phyloP scores from a whole-genome alignment of 2,888 invertebrate genomes.

The Xanthorhoe designata region DNA sequence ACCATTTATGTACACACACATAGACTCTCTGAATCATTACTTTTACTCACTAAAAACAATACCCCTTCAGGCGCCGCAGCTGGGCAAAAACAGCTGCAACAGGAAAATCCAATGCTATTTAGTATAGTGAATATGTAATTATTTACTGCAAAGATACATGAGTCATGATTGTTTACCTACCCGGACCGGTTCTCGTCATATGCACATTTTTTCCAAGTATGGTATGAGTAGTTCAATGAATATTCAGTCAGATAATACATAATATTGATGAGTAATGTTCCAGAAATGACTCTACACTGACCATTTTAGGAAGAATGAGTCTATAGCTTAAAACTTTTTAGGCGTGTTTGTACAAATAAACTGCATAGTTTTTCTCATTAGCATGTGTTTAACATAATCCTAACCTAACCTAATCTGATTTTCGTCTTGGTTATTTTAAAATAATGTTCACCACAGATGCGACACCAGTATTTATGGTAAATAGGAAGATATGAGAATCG shows the following conservation, averaged over 20 bases:
- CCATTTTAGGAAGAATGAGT: conserved; percentile 61
- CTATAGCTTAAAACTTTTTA: conserved; percentile 55
- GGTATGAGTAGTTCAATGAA: conserved; percentile 62
- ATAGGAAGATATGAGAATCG: conserved; percentile 17
- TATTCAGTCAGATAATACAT: conserved; percentile 50
- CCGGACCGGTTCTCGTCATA: conserved; percentile 64
- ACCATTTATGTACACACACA: conserved; percentile 35
- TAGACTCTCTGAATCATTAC: conserved; percentile 34
- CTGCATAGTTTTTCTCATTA: conserved; percentile 41
- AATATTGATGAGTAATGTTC: conserved; percentile 58
- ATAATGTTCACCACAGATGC: conserved; percentile 8
- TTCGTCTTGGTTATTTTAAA: conserved; percentile 14
- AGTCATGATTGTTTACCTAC: conserved; percentile 66
- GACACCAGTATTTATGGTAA: conserved; percentile 9
- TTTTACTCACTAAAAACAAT: conserved; percentile 37
- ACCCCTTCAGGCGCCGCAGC: conserved; percentile 39
- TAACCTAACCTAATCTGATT: conserved; percentile 28
- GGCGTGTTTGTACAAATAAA: conserved; percentile 41
- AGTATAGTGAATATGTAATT: conserved; percentile 52
- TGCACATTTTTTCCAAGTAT: conserved; percentile 70
- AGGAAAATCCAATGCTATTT: conserved; percentile 58
- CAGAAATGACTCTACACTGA: conserved; percentile 53
- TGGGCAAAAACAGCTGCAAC: conserved; percentile 48
- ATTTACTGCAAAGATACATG: conserved; percentile 56
- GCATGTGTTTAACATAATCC: conserved; percentile 31